A percentile compares a stretch with the other conserved stretches of the same genome.
Conservation (phyloP, 2,888 invertebrate genomes). For the Erynnis tages region DNA sequence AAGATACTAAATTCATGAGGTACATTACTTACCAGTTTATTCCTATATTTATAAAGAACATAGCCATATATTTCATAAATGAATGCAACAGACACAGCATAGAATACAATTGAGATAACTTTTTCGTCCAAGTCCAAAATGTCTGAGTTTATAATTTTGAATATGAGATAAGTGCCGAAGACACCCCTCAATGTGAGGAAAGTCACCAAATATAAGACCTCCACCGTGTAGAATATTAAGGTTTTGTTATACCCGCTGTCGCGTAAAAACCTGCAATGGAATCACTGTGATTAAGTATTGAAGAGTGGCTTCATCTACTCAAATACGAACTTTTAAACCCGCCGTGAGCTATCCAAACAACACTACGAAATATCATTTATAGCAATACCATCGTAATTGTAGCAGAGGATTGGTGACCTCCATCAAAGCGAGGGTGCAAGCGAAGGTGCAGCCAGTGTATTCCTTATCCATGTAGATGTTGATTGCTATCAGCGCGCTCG, state of each 20-base stretch:
- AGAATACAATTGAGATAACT: conserved; percentile 58
- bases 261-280: conserved; percentile 71
- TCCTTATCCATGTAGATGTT: conserved; percentile 73
- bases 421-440: conserved; percentile 79
- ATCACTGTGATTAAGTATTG: conserved; percentile 33
- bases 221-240: conserved; percentile 63
- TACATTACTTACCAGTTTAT: conserved; percentile 56
- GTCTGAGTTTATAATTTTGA: conserved; percentile 59
- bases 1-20: conserved; percentile 12
- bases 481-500: conserved; percentile 74
- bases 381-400: conserved; percentile 83
- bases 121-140: conserved; percentile 66
- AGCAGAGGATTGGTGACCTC: conserved; percentile 84
- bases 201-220: conserved; percentile 69
- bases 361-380: no score
- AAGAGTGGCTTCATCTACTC: no score
- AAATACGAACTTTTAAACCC: no score
- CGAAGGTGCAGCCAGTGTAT: conserved; percentile 74
- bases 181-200: conserved; percentile 76
- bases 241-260: conserved; percentile 71
- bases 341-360: no score
- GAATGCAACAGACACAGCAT: conserved; percentile 66
- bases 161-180: conserved; percentile 74
- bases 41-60: conserved; percentile 60
- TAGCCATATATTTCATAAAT: conserved; percentile 70